phyloP scores from a whole-genome alignment of 2,888 invertebrate species.

The Thereva unica region DNA sequence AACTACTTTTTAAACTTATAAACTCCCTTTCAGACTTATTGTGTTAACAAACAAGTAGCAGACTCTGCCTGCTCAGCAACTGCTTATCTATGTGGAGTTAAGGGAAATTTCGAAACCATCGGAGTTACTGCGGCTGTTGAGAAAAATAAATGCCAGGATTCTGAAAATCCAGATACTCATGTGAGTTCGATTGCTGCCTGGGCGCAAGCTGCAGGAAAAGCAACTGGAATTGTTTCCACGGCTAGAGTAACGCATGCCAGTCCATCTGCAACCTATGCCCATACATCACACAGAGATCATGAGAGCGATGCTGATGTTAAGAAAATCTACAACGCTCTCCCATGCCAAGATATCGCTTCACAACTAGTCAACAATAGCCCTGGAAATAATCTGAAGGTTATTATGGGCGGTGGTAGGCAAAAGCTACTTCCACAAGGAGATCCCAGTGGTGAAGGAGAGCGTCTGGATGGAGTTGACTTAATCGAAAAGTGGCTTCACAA shows the following conservation, averaged over 20 bases:
- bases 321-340: constrained; percentile 57
- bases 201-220: constrained; percentile 66
- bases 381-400: constrained; percentile 71
- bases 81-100: constrained; percentile 72
- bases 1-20: not conserved
- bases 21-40: constrained; percentile 61
- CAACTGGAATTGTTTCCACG: constrained; percentile 72
- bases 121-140: constrained; percentile 72
- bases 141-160: constrained; percentile 66
- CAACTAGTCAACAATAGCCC: constrained; percentile 70
- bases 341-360: constrained; percentile 73
- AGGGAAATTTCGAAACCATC: constrained; percentile 69
- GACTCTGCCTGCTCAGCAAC: constrained; percentile 78
- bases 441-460: constrained; percentile 59
- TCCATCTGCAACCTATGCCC: constrained; percentile 68
- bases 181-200: constrained; percentile 69
- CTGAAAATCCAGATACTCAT: constrained; percentile 63
- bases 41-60: constrained; percentile 69
- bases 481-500: constrained; percentile 68
- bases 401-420: constrained; percentile 75
- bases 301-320: constrained; percentile 67
- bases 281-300: constrained; percentile 71
- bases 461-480: constrained; percentile 69
- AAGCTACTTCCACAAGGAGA: constrained; percentile 67
- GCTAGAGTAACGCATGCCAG: constrained; percentile 80